phyloP scores from a whole-genome alignment of 2,797 vertebrate species.

The Acanthurus lineatus region DNA sequence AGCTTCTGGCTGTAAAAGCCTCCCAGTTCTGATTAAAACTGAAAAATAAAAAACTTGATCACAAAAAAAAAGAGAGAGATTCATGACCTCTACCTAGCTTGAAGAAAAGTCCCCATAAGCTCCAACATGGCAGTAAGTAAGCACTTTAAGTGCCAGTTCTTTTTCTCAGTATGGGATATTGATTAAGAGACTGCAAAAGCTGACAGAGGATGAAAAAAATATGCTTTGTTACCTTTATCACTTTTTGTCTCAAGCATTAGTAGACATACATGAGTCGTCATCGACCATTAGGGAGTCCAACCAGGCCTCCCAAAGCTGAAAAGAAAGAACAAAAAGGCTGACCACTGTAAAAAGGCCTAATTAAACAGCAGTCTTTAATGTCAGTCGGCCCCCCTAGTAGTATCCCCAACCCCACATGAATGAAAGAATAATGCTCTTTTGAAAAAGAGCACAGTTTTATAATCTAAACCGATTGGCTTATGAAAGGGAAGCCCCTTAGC shows the following conservation, averaged over 20 bases:
- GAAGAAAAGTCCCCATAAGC: not conserved
- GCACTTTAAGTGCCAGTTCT: conserved; percentile 4
- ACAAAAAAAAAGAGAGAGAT: not conserved
- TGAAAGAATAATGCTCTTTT: conserved; percentile 78
- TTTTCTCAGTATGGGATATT: conserved; percentile 17
- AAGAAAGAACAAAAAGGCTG: conserved; percentile 70
- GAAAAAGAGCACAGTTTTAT: conserved; percentile 71
- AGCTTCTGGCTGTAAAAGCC: no score
- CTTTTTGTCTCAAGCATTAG: conserved; percentile 19
- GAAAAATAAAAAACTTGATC: no score
- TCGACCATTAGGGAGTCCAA: conserved; percentile 33
- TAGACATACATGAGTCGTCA: conserved; percentile 28
- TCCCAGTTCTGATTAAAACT: no score
- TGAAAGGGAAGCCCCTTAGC: conserved; percentile 75
- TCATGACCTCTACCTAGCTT: not conserved
- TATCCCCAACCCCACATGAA: conserved; percentile 62
- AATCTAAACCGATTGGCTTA: conserved; percentile 72
- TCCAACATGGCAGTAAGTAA: not conserved
- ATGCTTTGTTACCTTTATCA: not conserved
- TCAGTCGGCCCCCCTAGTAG: conserved; percentile 53
- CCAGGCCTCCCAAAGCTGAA: conserved; percentile 43
- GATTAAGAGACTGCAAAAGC: not conserved
- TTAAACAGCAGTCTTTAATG: conserved; percentile 76
- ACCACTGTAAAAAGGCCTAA: conserved; percentile 73
- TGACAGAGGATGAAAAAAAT: not conserved